Conservation (phyloP, 2,113 vertebrate species). For the Phyllostomus hastatus region DNA sequence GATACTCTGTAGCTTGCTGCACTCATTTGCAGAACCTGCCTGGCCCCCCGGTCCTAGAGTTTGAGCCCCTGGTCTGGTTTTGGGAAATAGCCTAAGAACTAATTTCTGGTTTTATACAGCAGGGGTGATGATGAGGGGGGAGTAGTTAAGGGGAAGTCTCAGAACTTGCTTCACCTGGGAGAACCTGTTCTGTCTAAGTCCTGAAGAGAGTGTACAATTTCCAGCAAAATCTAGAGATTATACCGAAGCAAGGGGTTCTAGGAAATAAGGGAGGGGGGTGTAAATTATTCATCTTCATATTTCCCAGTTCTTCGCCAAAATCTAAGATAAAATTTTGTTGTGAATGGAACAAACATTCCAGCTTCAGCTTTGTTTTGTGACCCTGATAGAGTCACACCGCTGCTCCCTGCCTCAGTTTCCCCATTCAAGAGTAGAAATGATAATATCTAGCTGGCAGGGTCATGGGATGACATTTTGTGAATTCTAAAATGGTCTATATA, state of each 20-base stretch:
- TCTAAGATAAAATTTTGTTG: background rate
- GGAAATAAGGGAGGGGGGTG: background rate
- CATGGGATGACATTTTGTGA: background rate
- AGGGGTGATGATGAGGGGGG: background rate
- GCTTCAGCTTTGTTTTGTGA: background rate
- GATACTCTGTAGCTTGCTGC: background rate
- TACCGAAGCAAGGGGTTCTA: background rate
- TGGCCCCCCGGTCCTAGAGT: background rate
- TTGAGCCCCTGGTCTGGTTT: background rate
- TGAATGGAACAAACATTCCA: background rate
- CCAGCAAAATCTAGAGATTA: background rate
- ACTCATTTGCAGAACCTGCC: background rate
- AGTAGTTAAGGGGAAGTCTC: background rate
- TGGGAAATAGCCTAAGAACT: background rate
- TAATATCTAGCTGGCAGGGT: background rate
- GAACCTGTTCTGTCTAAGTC: background rate
- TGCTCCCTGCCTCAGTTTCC: background rate
- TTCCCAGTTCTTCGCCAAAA: conserved; percentile 25
- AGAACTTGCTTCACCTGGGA: background rate
- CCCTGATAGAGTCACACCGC: background rate
- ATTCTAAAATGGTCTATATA: background rate
- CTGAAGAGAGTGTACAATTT: background rate
- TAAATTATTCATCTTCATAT: background rate
- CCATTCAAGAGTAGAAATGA: background rate
- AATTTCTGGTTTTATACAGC: background rate